These are phyloP conservation scores for Gryllus bimaculatus DNA, from an alignment of 1,140 invertebrate species.

Conservation along the genomic window DNA sequence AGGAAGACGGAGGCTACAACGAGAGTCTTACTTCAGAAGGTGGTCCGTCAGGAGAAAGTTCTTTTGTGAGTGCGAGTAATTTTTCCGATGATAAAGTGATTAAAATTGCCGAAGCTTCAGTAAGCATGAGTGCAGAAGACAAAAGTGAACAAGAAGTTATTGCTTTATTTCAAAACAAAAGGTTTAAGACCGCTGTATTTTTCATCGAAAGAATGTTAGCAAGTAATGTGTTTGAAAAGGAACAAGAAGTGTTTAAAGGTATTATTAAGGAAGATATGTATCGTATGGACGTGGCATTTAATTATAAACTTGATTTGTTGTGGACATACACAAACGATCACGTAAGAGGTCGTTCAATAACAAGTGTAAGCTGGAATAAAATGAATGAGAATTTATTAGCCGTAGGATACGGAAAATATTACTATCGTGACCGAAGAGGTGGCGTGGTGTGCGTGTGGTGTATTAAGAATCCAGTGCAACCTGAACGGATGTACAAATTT, in stretches of 20 bases:
- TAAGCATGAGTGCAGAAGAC: neutral
- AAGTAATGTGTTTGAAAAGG: slow-evolving; percentile 47
- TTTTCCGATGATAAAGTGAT: neutral
- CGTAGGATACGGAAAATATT: slow-evolving; percentile 57
- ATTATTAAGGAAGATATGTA: slow-evolving; percentile 46
- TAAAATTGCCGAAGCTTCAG: neutral
- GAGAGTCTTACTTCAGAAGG: no score
- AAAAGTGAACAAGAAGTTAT: neutral
- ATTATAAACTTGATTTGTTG: slow-evolving; percentile 49
- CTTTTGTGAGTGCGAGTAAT: no score
- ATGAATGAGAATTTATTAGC: slow-evolving; percentile 54
- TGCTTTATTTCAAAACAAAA: neutral
- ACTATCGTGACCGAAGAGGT: slow-evolving; percentile 37
- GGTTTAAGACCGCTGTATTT: slow-evolving; percentile 42
- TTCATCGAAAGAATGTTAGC: slow-evolving; percentile 57
- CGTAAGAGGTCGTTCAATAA: slow-evolving; percentile 35
- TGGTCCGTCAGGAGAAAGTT: no score
- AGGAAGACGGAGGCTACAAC: no score
- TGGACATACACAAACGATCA: slow-evolving; percentile 48
- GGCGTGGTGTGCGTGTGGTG: slow-evolving; percentile 71
- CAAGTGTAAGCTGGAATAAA: slow-evolving; percentile 51
- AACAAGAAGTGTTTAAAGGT: slow-evolving; percentile 57
- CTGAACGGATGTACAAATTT: slow-evolving; percentile 61
- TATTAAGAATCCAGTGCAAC: slow-evolving; percentile 76
- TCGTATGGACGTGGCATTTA: slow-evolving; percentile 47